Evolutionary conservation across 1,140 invertebrate species (phyloP).

Genomic region (Calliphora vicina): DNA sequence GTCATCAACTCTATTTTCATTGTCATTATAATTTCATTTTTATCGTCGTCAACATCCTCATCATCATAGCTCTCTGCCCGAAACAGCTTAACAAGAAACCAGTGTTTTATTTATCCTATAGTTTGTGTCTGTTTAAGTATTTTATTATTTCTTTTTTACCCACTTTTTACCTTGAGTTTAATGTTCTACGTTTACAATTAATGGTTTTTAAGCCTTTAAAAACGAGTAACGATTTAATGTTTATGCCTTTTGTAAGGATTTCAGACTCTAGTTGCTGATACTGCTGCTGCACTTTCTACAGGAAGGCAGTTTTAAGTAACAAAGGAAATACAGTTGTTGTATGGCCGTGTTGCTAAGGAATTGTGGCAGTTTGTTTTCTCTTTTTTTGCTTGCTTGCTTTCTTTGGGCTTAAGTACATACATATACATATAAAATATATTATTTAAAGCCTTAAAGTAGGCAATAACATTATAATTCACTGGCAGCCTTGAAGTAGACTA

Average conservation of each 20-base stretch:
- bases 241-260: not conserved
- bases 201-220: not conserved
- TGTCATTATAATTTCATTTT: not conserved
- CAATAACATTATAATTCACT: not conserved
- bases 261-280: not conserved
- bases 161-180: not conserved
- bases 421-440: not conserved
- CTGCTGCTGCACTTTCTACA: not conserved
- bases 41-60: not conserved
- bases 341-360: not conserved
- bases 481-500: too few relatives aligned
- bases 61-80: too few relatives aligned
- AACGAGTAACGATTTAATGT: not conserved
- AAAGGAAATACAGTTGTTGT: not conserved
- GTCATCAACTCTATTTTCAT: not conserved
- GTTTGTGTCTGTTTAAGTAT: not conserved
- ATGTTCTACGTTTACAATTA: not conserved
- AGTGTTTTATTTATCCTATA: too few relatives aligned
- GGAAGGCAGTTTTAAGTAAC: not conserved
- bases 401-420: too few relatives aligned
- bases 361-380: too few relatives aligned
- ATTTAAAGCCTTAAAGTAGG: not conserved
- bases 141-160: not conserved
- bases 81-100: too few relatives aligned
- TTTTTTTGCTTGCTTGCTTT: too few relatives aligned